These are phyloP conservation scores for Microtus oregoni DNA, from an alignment of 2,113 vertebrate species.

Conservation along the genomic window DNA sequence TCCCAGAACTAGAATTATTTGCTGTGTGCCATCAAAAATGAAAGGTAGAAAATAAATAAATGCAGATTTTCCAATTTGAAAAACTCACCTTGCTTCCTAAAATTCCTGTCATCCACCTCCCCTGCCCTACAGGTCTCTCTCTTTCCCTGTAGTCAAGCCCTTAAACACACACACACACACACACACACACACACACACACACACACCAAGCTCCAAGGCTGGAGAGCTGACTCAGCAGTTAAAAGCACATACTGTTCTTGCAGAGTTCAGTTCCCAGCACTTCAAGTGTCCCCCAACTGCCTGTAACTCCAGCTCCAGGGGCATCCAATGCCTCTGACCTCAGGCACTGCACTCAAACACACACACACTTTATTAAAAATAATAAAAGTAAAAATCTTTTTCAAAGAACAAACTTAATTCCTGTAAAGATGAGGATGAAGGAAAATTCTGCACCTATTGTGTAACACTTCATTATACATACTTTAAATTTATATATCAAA, in stretches of 20 bases:
- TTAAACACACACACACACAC: too few species aligned
- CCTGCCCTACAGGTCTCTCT: not conserved
- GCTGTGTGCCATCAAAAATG: not conserved
- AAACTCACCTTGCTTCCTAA: not conserved
- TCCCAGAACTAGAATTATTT: not conserved
- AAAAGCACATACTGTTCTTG: not conserved
- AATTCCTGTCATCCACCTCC: not conserved
- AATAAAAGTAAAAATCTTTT: not conserved
- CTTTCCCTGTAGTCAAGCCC: not conserved
- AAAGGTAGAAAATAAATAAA: constrained; percentile 49
- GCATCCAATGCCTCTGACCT: too few species aligned
- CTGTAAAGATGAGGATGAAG: constrained; percentile 9
- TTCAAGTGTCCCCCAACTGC: not conserved
- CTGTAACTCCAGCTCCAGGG: not conserved
- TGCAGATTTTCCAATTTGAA: constrained; percentile 39
- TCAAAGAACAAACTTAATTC: not conserved
- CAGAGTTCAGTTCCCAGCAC: not conserved
- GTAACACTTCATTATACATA: not conserved
- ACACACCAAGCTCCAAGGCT: too few species aligned
- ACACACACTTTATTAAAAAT: not conserved
- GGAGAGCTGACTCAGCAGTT: not conserved
- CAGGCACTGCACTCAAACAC: not conserved
- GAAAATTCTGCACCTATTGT: constrained; percentile 1
- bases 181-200: too few species aligned
- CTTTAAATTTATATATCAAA: constrained; percentile 2